A percentile compares a stretch with the other conserved stretches of the same genome.
Conservation (phyloP, 2,113 vertebrate species). For the Tyto alba region DNA sequence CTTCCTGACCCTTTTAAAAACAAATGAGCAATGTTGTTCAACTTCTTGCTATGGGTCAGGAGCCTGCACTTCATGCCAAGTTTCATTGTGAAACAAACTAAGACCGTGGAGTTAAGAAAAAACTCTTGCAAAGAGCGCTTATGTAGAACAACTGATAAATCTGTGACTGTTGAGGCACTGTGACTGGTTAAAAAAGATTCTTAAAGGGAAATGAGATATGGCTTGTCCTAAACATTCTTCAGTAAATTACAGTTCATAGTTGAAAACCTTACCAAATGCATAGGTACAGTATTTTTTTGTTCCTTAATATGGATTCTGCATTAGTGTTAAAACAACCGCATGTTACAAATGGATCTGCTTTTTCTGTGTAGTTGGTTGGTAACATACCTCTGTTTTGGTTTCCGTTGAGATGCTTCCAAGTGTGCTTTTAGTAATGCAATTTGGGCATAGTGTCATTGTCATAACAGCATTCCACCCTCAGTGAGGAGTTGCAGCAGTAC, state of each 20-base stretch:
- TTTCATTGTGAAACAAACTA: background rate
- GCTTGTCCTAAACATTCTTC: background rate
- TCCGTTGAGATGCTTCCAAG: constrained; percentile 9
- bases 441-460: background rate
- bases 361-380: background rate
- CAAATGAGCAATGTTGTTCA: background rate
- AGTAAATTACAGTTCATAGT: background rate
- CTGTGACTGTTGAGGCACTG: background rate
- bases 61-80: background rate
- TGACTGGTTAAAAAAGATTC: background rate
- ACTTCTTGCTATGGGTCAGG: background rate
- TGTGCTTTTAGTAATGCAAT: constrained; percentile 24
- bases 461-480: constrained; percentile 22
- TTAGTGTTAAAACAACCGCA: background rate
- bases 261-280: background rate
- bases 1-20: constrained; percentile 4
- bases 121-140: background rate
- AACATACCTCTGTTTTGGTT: background rate
- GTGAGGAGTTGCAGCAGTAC: constrained; percentile 34
- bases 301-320: background rate
- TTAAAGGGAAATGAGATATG: background rate
- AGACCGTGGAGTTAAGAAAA: background rate
- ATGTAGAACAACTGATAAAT: background rate
- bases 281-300: background rate
- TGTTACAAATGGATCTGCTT: background rate